A percentile compares a stretch with the other conserved stretches of the same genome.
Conservation (phyloP, 1,140 invertebrate species). For the Wiebesia pumilae region DNA sequence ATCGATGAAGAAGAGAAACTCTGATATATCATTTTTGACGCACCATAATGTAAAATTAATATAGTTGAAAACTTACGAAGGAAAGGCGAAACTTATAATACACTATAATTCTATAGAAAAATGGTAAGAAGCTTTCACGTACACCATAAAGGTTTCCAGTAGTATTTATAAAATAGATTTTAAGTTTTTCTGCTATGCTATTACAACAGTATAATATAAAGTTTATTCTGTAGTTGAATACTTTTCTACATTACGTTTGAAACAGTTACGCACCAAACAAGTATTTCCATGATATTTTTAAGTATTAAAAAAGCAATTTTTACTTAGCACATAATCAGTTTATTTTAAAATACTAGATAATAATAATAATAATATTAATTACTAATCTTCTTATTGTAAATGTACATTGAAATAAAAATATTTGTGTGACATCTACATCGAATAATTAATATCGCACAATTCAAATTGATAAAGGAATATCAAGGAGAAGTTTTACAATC, state of each 20-base stretch:
- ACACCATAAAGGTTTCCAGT: constrained; percentile 11
- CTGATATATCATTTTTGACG: neutral
- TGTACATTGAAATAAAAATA: no score
- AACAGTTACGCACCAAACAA: neutral
- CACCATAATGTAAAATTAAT: neutral
- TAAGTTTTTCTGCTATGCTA: neutral
- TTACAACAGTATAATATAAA: constrained; percentile 12
- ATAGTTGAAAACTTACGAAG: neutral
- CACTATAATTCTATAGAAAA: constrained; percentile 2
- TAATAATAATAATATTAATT: neutral
- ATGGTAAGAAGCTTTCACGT: constrained; percentile 15
- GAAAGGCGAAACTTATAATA: neutral
- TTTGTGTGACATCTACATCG: no score
- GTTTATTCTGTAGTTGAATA: neutral
- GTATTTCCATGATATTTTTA: neutral
- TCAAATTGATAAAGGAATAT: no score
- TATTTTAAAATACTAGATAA: neutral
- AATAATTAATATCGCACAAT: no score
- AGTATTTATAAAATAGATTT: neutral
- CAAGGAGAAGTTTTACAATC: no score
- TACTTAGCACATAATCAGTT: neutral
- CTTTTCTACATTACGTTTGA: neutral
- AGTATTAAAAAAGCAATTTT: neutral
- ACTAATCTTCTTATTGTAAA: no score
- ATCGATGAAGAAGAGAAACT: no score